Evolutionary conservation across 2,888 invertebrate genomes (phyloP), one percentile per base, ranked within the genome.

Genomic region (Lochmaea crataegi): DNA sequence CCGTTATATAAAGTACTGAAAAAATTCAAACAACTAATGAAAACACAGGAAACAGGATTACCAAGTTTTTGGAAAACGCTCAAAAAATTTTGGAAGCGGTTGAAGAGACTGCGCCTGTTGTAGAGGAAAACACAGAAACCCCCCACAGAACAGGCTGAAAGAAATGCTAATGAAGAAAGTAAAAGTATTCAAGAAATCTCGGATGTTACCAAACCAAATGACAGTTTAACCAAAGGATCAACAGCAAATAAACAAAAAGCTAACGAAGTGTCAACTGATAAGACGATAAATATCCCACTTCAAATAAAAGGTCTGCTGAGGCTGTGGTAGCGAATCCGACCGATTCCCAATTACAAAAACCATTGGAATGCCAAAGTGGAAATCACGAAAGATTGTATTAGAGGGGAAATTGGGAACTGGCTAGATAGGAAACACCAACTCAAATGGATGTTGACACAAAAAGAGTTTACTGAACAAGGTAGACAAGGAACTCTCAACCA

Each of bases 21-120:
- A 51, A 48, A 22, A 16, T 26, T 10, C 51, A 58, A 22, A 58
- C 22, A 32, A 45, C 11, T n/a, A 42, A 22, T 48, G 51, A 72
- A 69, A 60, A 65, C 53, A 16, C 45, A 2, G 58, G 58, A 58
- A 67, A 22, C n/a, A 10, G 26, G 48, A 16, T 41, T 14, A 42
- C 42, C 26, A 64, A 41, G 9, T 42, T 26, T 41, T 12, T 51
- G 6, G 68, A 60, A 51, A 22, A 48, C 2, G 51, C 65, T 3
- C 65, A 65, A 12, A 45, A 57, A 12, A 61, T 61, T 41, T 41
- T 66, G n/a, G 42, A 66, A 57, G 56, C 18, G 1, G 53, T 16
- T 5, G 68, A 60, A 48, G 68, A 68, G 32, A 51, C 18, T 58
- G n/a, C 41, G 14, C 11, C 45, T 45, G 68, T 48, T 12, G 14